Base-by-base conservation (phyloP, 2,888 invertebrate genomes). In the Nycteola revayana region DNA sequence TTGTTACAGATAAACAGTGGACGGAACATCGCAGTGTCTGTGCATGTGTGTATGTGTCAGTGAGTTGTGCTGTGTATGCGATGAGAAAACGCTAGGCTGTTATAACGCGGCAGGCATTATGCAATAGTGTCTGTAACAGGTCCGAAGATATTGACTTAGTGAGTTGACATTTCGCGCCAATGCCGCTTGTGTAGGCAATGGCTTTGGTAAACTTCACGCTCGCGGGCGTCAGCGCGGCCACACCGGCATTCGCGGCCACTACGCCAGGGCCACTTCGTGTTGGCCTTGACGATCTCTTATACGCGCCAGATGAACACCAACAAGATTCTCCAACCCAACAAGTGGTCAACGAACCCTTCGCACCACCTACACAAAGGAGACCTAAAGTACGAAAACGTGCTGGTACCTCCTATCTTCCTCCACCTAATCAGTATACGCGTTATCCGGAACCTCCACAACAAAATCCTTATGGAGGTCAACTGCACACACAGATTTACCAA, bases 201-300 rank as follows among this genome's bases (percentile, higher is more conserved):
- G 86, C 86, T 57, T 69, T 88, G 57, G 74, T 73, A 53, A 89
- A 89, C 67, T 89, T 81, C 49, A 80, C 87, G 54, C 62, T 82
- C 44, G 73, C 81, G 36, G 66, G 75, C 42, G 72, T 72, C 37
- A 69, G 67, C 9, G 73, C 64, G 10, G 80, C 78, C 36, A 74
- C 83, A 35, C 86, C 87, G 17, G 68, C 73, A 28, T 62, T 86
- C 28, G 56, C 64, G 11, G 61, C 74, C 20, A 73, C 86, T 7
- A 61, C 81, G 1, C 57, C 84, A 5, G 57, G 68, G 10, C 84
- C 87, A 6, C 56, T 84, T 9, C 73, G 70, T 18, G 74, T 81
- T 17, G 68, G 71, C 39, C 68, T 87, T 20, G 84, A 85, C 32
- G 86, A 85, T 34, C 62, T 88, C n/a, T 70, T 88, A 1, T 88